Percentiles rank a stretch among this genome's conserved stretches.
phyloP scores from a whole-genome alignment of 64 coral and sea anemone species.

The Dendrophyllia cribrosa region DNA sequence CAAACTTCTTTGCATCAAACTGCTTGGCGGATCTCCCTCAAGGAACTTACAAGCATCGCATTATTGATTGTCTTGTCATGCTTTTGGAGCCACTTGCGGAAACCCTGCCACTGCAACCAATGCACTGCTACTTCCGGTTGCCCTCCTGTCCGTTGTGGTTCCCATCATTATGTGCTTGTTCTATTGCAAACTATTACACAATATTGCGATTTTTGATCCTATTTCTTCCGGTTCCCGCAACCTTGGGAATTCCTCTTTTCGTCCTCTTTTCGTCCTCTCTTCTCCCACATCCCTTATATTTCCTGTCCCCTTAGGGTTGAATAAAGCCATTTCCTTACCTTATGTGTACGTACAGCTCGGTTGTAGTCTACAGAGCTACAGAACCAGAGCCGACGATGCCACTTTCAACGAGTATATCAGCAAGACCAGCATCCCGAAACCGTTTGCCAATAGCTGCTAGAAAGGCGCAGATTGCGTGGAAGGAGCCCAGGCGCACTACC shows the following conservation, averaged over 20 bases:
- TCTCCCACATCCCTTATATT: background rate
- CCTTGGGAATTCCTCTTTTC: too few species aligned
- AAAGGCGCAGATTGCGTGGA: slow-evolving; percentile 53
- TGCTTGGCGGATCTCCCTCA: background rate
- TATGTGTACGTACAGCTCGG: slow-evolving; percentile 59
- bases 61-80: background rate
- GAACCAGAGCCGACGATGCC: slow-evolving; percentile 46
- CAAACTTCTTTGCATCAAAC: slow-evolving; percentile 4
- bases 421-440: slow-evolving; percentile 57
- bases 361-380: slow-evolving; percentile 22
- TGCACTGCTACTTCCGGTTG: background rate
- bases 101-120: background rate
- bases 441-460: slow-evolving; percentile 60
- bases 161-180: too few species aligned
- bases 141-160: background rate
- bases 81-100: background rate
- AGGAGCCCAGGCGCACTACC: slow-evolving; percentile 44
- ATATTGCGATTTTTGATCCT: too few species aligned
- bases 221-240: too few species aligned
- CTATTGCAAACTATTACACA: too few species aligned
- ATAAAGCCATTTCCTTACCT: slow-evolving; percentile 19
- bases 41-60: background rate
- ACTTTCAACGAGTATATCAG: slow-evolving; percentile 61
- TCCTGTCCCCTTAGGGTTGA: background rate
- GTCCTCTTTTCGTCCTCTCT: too few species aligned